Evolutionary conservation across 2,888 invertebrate species (phyloP).

Genomic region (Sepioteuthis lessoniana): DNA sequence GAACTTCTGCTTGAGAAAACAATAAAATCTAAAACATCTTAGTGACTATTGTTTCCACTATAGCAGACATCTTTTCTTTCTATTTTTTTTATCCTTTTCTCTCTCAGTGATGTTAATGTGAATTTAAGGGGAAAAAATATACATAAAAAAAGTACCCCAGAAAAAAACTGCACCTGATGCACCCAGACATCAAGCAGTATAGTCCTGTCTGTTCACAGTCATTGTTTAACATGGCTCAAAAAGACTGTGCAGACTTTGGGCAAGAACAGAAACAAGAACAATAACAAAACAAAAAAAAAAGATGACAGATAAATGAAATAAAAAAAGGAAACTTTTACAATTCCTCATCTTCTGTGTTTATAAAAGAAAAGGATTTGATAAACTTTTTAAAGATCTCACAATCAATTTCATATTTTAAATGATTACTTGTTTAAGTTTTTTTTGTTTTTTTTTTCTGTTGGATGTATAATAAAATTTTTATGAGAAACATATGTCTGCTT

Average conservation of each 20-base stretch:
- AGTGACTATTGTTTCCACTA: neutral
- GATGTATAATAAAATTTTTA: slow-evolving; percentile 33
- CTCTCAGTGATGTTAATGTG: neutral
- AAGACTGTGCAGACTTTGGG: neutral
- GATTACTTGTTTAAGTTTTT: neutral
- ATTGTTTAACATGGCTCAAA: neutral
- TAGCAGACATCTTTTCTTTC: neutral
- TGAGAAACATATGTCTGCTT: neutral
- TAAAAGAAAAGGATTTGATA: neutral
- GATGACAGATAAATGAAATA: neutral
- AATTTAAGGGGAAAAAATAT: neutral
- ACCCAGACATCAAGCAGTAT: neutral
- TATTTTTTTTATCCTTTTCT: neutral
- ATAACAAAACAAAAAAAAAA: neutral
- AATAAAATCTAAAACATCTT: neutral
- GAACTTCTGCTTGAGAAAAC: slow-evolving; percentile 3
- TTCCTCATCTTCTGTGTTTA: neutral
- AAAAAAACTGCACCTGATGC: neutral
- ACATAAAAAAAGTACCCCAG: neutral
- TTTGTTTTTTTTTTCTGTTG: neutral
- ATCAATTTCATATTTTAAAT: neutral
- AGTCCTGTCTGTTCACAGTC: neutral
- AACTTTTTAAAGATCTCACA: neutral
- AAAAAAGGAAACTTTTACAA: neutral
- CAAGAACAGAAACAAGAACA: neutral